Evolutionary conservation across 2,113 vertebrate species (phyloP).

Genomic region (Crotalus helleri): DNA sequence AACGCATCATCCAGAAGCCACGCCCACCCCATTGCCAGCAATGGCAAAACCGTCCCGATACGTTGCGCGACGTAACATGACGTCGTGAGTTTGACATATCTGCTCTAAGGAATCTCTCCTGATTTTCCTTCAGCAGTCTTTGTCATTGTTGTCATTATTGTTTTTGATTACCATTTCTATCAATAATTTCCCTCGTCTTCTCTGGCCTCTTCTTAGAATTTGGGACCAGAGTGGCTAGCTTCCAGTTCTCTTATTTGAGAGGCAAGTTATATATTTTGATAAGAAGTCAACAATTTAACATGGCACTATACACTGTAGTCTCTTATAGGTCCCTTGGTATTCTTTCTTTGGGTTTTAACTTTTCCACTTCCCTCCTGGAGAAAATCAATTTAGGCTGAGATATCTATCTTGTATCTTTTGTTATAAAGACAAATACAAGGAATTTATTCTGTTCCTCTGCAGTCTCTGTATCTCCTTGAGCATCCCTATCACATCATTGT

Average conservation of each 20-base stretch:
- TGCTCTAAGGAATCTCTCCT: not conserved
- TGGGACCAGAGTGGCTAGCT: not conserved
- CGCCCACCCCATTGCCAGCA: no score
- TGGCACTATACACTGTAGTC: not conserved
- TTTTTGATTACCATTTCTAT: not conserved
- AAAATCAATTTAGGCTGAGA: not conserved
- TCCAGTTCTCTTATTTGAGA: not conserved
- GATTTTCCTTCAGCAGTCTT: not conserved
- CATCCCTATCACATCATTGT: not conserved
- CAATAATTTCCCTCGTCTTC: not conserved
- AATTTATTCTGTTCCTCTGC: not conserved
- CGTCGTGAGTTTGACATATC: no score
- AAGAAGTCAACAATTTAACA: not conserved
- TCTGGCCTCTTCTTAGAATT: not conserved
- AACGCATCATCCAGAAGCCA: no score
- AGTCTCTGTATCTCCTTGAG: not conserved
- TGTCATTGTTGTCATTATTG: not conserved
- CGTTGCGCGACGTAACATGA: no score
- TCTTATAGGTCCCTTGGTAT: not conserved
- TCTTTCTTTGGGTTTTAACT: not conserved
- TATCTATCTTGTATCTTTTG: not conserved
- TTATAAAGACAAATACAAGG: not conserved
- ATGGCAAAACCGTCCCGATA: no score
- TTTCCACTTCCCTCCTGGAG: not conserved
- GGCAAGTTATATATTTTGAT: not conserved